A percentile compares a stretch with the other conserved stretches of the same genome.
Evolutionary conservation across 2,113 vertebrate genomes (phyloP).

Genomic region (Solea solea): DNA sequence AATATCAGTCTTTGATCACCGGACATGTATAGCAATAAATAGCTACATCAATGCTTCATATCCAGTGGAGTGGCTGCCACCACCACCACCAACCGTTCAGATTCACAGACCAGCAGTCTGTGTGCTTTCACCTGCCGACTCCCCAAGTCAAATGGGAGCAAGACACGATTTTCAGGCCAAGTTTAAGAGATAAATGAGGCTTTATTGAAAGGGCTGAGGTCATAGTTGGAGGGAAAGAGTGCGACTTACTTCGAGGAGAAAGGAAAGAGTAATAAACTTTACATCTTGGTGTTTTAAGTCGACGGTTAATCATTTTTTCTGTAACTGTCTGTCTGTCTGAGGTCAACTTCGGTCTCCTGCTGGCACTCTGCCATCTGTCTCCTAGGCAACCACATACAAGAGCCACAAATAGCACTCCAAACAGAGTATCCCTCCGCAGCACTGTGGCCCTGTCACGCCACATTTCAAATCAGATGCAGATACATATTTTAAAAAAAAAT

Average conservation of each 20-base stretch:
- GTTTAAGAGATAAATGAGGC: neutral
- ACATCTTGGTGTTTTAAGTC: no score
- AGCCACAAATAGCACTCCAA: slow-evolving; percentile 75
- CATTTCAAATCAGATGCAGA: slow-evolving; percentile 25
- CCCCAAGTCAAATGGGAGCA: neutral
- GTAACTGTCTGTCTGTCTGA: slow-evolving; percentile 30
- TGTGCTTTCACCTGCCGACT: slow-evolving; percentile 15
- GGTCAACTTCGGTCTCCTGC: slow-evolving; percentile 68
- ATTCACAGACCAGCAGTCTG: no score
- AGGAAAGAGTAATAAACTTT: neutral
- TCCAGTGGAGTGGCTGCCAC: no score
- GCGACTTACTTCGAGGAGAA: slow-evolving; percentile 22
- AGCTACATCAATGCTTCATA: no score
- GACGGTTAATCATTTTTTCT: neutral
- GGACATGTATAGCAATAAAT: no score
- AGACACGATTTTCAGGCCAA: neutral
- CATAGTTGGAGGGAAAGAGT: neutral
- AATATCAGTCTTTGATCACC: no score
- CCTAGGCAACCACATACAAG: slow-evolving; percentile 76
- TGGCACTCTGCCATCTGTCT: slow-evolving; percentile 75
- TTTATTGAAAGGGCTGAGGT: neutral
- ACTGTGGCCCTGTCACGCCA: slow-evolving; percentile 43
- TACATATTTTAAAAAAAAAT: neutral
- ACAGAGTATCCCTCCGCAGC: slow-evolving; percentile 58
- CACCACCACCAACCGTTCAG: no score